Conservation (phyloP, 2,113 vertebrate species). For the Sylvicapra grimmia region DNA sequence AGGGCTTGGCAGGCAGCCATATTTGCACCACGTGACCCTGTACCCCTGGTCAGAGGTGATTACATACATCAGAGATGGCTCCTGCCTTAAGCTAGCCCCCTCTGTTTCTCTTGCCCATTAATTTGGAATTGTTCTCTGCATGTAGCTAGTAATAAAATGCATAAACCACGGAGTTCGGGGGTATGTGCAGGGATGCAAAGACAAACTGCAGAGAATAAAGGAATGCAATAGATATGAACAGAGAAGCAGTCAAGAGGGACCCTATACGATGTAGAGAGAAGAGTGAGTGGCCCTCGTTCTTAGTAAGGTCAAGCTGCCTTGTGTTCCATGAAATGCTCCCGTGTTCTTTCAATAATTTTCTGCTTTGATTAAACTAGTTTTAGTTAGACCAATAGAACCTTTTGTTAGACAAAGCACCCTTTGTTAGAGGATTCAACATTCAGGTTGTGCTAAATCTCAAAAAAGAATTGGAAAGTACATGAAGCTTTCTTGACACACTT, state of each 20-base stretch:
- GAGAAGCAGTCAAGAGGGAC: not conserved
- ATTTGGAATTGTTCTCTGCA: slow-evolving; percentile 52
- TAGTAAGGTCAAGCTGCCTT: not conserved
- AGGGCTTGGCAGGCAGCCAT: not conserved
- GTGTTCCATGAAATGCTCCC: not conserved
- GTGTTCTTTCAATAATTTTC: not conserved
- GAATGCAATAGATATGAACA: not conserved
- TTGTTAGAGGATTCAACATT: not conserved
- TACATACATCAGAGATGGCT: slow-evolving; percentile 19
- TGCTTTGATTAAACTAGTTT: slow-evolving; percentile 9
- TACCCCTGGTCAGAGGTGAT: slow-evolving; percentile 26
- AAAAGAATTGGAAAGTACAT: not conserved
- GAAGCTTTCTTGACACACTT: slow-evolving; percentile 11
- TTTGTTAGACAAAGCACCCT: slow-evolving; percentile 4
- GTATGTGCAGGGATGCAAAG: slow-evolving; percentile 8
- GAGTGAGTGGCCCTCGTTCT: not conserved
- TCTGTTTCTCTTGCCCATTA: slow-evolving; percentile 38
- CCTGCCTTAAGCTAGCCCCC: slow-evolving; percentile 5
- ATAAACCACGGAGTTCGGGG: not conserved
- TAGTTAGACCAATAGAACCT: not conserved
- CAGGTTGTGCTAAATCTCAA: not conserved
- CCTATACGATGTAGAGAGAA: not conserved
- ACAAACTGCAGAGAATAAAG: slow-evolving; percentile 21
- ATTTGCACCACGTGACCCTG: not conserved
- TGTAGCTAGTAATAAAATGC: slow-evolving; percentile 40